Evolutionary conservation across 2,113 vertebrate genomes (phyloP), one percentile per base, ranked within the genome.

Genomic region (Alligator sinensis): DNA sequence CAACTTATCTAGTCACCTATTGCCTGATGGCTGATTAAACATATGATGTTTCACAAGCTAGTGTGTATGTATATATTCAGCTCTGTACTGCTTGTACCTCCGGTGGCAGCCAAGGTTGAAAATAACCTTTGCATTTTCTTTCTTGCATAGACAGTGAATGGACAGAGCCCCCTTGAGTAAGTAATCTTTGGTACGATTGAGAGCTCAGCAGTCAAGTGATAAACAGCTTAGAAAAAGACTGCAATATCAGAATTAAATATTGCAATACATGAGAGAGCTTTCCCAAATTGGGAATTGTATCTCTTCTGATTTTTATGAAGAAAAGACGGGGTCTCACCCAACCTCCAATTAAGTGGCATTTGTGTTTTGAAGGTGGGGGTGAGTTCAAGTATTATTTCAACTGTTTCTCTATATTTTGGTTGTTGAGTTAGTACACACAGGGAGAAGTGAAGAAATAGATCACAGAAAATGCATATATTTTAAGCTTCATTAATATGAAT

Each of bases 341-440:
- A 1, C 1, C 30, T 0, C 2, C 38, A 38, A 30, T 3, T 6
- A 24, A 3, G 11, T 3, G 27, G 38, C 0, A 75, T 18, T 84
- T 27, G 11, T 7, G 11, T 38, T 85, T 76, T 34, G 80, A 5
- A 5, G 19, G 8, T 47, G 47, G 47, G 28, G 64, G 12, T 27
- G 28, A 11, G 11, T 34, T 70, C 11, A 74, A 47, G 10, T 47
- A 38, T 47, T 74, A 34, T 11, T 70, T 34, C 34, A 70, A 70
- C 30, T 70, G 27, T 66, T 34, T 74, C 24, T 47, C 70, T 74
- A 54, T 57, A 68, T 61, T 30, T 38, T 72, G 38, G 47, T 38
- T 61, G 27, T 27, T 25, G 38, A 66, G 9, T 18, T 54, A 80
- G 5, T 68, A 66, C 34, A 77, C 11, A 75, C 77, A 78, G 5